Evolutionary conservation across 1,140 invertebrate genomes (phyloP), one percentile per base, ranked within the genome.

Genomic region (Orius insidiosus): DNA sequence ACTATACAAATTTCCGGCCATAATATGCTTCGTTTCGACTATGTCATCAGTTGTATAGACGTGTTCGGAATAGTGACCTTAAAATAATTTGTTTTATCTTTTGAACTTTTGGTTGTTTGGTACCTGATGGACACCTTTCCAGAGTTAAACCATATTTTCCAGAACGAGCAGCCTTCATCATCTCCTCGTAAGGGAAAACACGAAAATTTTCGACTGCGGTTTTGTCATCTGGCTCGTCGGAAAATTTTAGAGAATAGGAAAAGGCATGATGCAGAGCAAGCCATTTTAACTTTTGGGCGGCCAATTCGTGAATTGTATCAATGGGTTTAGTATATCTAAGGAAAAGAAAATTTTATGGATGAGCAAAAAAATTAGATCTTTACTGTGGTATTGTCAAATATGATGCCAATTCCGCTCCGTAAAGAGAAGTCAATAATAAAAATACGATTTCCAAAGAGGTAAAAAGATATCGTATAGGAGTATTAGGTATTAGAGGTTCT

Each of bases 321-420:
- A 24, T 24, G 3, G 24, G 24, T 7, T 24, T 24, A 7, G 24
- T 24, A 7, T 24, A 24, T 24, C 24, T 24, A 4, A 24, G 3
- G 24, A 24, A 24, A 24, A 24, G 3, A 24, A 24, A 24, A 24
- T n/a, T n/a, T n/a, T n/a, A n/a, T n/a, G n/a, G n/a, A n/a, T n/a
- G n/a, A n/a, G n/a, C n/a, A 24, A 24, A 24, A 4, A 24, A 24
- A 24, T 3, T 24, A 24, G 7, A 4, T 24, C 7, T 24, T 24
- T 24, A 24, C 24, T 24, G 24, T 24, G 70, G 70, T 11, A 73
- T 62, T 0, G 71, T 71, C 51, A 71, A 68, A 9, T 64, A 63
- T 7, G 64, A 69, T 6, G 70, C 61, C 7, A 72, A 56, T 8
- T 70, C 69, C 45, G 67, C 67, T 31, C 66, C 60, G 36, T 73